Base-by-base conservation (phyloP, 2,797 vertebrate species). In the Coilia nasus region DNA sequence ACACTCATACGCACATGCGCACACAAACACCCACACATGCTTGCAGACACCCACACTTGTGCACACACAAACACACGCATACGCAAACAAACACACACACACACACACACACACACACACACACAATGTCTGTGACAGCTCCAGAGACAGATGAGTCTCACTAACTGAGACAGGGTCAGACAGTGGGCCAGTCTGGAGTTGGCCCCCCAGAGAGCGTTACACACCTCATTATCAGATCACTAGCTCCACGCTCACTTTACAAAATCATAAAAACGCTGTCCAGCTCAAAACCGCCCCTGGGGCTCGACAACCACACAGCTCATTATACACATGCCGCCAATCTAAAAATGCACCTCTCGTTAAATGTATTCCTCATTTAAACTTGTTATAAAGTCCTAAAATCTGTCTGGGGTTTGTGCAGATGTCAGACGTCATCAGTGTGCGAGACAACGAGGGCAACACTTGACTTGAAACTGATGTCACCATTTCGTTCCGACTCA, bases 161-260 rank as follows among this genome's bases (percentile, higher is more conserved):
- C 67, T 71, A 15, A 35, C 25, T 4, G 28, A 21, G 71, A 78
- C 71, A 78, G 31, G 71, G 71, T 78, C 71, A 78, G 35, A 78
- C 71, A 21, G 71, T 3, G 41, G 71, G 44, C 15, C 35, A 78
- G 5, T 78, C 71, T 21, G 17, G 5, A 78, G 35, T 25, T 19
- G 5, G 31, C 31, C 1, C 71, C 71, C 15, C 15, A 41, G 31
- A 71, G 5, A 41, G 6, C 71, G 9, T 10, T 44, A 78, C 6
- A 78, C 35, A 78, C 17, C 71, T 21, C 71, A 41, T 78, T 78
- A 78, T 14, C 35, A 35, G 19, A 19, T 41, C 71, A 23, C 31
- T 44, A 7, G 71, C 19, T 17, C 31, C 25, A 71, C 31, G 5
- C 2, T 28, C 25, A 31, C 64, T 71, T 71, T 31, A 14, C 17